Conservation (phyloP, 2,797 vertebrate species). For the Typhlichthys eigenmanni region DNA sequence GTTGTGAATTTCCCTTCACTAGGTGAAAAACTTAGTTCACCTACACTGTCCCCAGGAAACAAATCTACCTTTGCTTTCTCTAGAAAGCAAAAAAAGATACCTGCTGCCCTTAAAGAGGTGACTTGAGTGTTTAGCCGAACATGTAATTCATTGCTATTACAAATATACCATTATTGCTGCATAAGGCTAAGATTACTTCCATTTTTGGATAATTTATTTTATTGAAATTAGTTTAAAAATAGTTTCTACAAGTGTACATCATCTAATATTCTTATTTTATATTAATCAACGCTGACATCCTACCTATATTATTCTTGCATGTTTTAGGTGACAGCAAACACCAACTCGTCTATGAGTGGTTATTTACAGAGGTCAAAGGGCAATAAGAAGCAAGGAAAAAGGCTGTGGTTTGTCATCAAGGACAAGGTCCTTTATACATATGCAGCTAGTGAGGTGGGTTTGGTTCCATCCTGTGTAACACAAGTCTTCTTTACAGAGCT, state of each 20-base stretch:
- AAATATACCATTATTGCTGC: too few species aligned
- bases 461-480: too few species aligned
- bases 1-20: constrained; percentile 23
- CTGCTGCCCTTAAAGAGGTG: constrained; percentile 95
- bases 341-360: constrained; percentile 95
- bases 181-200: too few species aligned
- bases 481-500: neutral
- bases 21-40: constrained; percentile 76
- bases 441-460: constrained; percentile 95
- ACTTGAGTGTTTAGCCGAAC: constrained; percentile 23
- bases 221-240: too few species aligned
- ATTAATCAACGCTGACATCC: neutral
- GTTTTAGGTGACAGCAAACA: constrained; percentile 89
- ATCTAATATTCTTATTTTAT: too few species aligned
- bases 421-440: constrained; percentile 97
- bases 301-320: constrained; percentile 26
- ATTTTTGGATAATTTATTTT: too few species aligned
- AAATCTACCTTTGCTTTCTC: constrained; percentile 80
- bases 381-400: constrained; percentile 91
- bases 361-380: constrained; percentile 91
- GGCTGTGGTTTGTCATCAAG: constrained; percentile 97
- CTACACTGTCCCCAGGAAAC: constrained; percentile 75
- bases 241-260: too few species aligned
- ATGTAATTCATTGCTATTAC: too few species aligned
- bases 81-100: constrained; percentile 92